phyloP scores from a whole-genome alignment of 2,797 vertebrate species.

The Sebastiscus albofasciatus region DNA sequence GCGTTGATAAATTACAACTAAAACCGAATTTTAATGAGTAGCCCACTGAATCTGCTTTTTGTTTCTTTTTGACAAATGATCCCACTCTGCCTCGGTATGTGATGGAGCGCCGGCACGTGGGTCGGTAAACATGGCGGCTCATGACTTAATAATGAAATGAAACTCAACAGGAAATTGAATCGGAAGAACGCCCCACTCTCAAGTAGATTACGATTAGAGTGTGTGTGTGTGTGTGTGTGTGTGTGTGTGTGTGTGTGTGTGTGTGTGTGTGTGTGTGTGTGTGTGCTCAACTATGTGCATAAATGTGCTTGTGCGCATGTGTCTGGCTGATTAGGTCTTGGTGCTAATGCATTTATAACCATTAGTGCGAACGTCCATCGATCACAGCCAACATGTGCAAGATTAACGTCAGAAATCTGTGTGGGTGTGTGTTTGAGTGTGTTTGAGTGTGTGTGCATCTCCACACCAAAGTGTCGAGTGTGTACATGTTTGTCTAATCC shows the following conservation, averaged over 20 bases:
- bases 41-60: not conserved
- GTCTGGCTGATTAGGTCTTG: constrained; percentile 51
- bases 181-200: constrained; percentile 53
- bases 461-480: no score
- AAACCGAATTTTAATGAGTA: constrained; percentile 17
- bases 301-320: not conserved
- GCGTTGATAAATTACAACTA: constrained; percentile 12
- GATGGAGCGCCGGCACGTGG: constrained; percentile 16
- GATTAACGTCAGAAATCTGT: constrained; percentile 58
- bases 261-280: constrained; percentile 14
- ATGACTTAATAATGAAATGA: constrained; percentile 71
- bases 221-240: constrained; percentile 8
- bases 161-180: constrained; percentile 72
- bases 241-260: constrained; percentile 5
- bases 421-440: constrained; percentile 1
- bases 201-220: constrained; percentile 62
- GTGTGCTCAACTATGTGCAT: not conserved
- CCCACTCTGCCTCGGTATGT: not conserved
- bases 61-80: constrained; percentile 21
- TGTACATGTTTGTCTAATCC: not conserved
- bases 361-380: constrained; percentile 70
- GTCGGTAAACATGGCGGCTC: constrained; percentile 61
- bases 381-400: constrained; percentile 71
- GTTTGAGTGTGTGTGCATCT: not conserved
- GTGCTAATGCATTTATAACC: constrained; percentile 79